phyloP scores from a whole-genome alignment of 64 coral and sea anemone genomes.

The Stichodactyla helianthus region DNA sequence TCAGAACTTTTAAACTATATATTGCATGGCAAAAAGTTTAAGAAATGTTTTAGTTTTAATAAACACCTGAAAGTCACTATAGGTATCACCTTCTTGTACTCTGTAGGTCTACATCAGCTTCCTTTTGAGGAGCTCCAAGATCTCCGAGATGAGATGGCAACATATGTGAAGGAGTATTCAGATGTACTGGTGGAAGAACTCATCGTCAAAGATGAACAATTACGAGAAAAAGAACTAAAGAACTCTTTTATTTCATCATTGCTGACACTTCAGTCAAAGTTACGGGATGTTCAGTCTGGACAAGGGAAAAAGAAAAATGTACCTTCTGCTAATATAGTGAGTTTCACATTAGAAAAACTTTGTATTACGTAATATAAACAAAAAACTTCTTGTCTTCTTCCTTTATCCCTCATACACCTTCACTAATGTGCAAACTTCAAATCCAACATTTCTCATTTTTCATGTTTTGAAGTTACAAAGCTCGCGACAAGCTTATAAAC shows the following conservation, averaged over 20 bases:
- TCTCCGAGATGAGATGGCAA: conserved; percentile 81
- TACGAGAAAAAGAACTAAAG: conserved; percentile 94
- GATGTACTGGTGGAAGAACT: conserved; percentile 89
- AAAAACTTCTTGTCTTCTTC: neutral
- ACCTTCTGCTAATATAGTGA: conserved; percentile 30
- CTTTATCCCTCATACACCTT: too few species aligned
- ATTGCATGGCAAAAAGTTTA: too few species aligned
- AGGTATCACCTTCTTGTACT: neutral
- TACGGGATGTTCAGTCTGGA: conserved; percentile 63
- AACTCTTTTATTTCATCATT: conserved; percentile 96
- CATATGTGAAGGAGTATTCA: conserved; percentile 91
- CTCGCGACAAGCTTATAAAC: too few species aligned
- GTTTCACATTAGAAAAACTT: conserved; percentile 6
- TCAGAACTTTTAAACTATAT: too few species aligned
- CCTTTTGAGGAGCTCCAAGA: conserved; percentile 77
- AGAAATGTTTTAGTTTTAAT: too few species aligned
- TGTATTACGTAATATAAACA: neutral
- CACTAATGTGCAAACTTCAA: too few species aligned
- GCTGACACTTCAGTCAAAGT: conserved; percentile 74
- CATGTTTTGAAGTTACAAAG: too few species aligned
- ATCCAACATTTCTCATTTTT: too few species aligned
- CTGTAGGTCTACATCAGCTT: conserved; percentile 60
- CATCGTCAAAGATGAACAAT: conserved; percentile 64
- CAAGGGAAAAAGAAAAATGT: conserved; percentile 74
- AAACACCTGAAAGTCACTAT: too few species aligned